A percentile compares a stretch with the other conserved stretches of the same genome.
phyloP scores from a whole-genome alignment of 1,140 invertebrate species.

The Heterodera carotae region DNA sequence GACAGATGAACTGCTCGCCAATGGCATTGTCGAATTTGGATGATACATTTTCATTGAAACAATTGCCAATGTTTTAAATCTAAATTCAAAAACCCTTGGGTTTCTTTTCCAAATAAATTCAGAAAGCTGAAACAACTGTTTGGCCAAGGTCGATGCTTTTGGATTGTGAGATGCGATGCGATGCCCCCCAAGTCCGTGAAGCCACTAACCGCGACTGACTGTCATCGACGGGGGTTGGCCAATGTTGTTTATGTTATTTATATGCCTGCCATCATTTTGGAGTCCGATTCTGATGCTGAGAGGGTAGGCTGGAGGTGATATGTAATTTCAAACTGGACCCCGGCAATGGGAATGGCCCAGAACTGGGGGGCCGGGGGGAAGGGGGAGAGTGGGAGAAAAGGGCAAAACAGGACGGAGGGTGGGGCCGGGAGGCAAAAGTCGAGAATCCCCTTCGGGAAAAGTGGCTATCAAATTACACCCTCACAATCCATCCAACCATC shows the following conservation, averaged over 20 bases:
- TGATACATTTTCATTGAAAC: too few relatives aligned
- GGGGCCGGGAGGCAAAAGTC: background rate
- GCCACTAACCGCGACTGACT: background rate
- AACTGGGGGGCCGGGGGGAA: background rate
- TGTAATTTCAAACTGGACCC: constrained; percentile 15
- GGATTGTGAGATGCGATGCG: too few relatives aligned
- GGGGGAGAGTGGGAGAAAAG: background rate
- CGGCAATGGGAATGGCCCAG: constrained; percentile 3
- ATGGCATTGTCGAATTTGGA: background rate
- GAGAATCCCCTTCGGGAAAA: background rate
- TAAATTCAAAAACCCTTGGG: too few relatives aligned
- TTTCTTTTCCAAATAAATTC: background rate
- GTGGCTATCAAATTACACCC: background rate
- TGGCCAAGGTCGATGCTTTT: too few relatives aligned
- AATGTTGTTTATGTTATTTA: constrained; percentile 15
- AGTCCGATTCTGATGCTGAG: background rate
- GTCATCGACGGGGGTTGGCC: background rate
- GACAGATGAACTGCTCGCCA: background rate
- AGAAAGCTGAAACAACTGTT: background rate
- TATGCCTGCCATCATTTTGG: constrained; percentile 4
- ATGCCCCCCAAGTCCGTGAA: too few relatives aligned
- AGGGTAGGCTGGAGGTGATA: background rate
- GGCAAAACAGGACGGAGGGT: background rate
- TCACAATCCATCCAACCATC: background rate
- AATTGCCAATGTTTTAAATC: background rate